phyloP scores from a whole-genome alignment of 2,888 invertebrate species.

The Aphidius colemani region DNA sequence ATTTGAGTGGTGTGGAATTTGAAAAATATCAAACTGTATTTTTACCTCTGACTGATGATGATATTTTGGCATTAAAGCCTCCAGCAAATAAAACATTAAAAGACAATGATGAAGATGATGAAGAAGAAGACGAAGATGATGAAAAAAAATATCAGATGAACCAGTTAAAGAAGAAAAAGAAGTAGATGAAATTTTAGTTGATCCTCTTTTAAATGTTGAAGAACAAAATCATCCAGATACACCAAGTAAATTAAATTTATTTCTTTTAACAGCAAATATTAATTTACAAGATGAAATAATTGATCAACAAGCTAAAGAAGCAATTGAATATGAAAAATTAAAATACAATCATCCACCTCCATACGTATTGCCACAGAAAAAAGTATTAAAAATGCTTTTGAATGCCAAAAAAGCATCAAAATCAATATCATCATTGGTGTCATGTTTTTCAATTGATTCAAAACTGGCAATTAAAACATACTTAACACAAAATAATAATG shows the following conservation, averaged over 20 bases:
- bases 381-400: conserved; percentile 45
- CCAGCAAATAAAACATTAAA: not conserved
- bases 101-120: conserved; percentile 23
- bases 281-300: conserved; percentile 38
- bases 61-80: conserved; percentile 35
- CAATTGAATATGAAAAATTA: conserved; percentile 44
- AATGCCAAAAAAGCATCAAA: conserved; percentile 51
- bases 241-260: conserved; percentile 48
- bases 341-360: conserved; percentile 52
- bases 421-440: conserved; percentile 52
- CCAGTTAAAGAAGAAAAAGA: conserved; percentile 18
- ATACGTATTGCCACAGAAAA: conserved; percentile 47
- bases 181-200: conserved; percentile 30
- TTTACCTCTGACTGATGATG: conserved; percentile 50
- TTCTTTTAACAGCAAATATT: conserved; percentile 48
- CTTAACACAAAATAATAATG: conserved; percentile 28
- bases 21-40: conserved; percentile 45
- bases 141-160: too few relatives aligned
- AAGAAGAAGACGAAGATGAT: conserved; percentile 27
- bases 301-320: conserved; percentile 32
- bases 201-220: conserved; percentile 37
- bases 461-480: conserved; percentile 47
- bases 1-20: conserved; percentile 32
- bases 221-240: conserved; percentile 46
- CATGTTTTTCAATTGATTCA: conserved; percentile 55